These are phyloP conservation scores for Acholoe squamosa DNA, from an alignment of 2,888 invertebrate genomes.

Conservation along the genomic window DNA sequence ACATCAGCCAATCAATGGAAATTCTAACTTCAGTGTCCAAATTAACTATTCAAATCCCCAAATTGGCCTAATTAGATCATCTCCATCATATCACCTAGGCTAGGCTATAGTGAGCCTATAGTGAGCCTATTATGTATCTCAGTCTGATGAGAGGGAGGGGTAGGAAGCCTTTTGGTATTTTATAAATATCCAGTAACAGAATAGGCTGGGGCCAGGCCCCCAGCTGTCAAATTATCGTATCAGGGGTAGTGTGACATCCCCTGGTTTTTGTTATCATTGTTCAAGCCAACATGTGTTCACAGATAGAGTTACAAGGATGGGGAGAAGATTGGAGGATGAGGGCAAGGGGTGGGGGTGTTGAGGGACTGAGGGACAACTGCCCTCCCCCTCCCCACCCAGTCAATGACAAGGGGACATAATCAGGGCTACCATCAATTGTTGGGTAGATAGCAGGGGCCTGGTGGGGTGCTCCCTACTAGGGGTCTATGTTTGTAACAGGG, in stretches of 20 bases:
- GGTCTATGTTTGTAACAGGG: neutral
- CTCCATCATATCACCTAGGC: neutral
- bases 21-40: no score
- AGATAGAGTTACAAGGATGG: neutral
- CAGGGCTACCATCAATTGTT: neutral
- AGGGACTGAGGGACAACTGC: neutral
- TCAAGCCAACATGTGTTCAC: neutral
- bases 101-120: no score
- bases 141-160: neutral
- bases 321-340: neutral
- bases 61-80: neutral
- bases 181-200: constrained; percentile 23
- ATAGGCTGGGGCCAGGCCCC: neutral
- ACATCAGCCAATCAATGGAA: no score
- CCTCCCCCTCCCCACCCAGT: neutral
- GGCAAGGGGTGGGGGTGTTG: neutral
- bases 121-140: neutral
- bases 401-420: neutral
- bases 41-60: no score
- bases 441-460: neutral
- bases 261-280: constrained; percentile 23
- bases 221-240: constrained; percentile 21
- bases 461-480: no score
- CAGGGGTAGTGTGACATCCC: neutral
- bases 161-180: neutral